These are phyloP conservation scores for Leucozona laternaria DNA, from an alignment of 2,888 invertebrate genomes.

Conservation along the genomic window DNA sequence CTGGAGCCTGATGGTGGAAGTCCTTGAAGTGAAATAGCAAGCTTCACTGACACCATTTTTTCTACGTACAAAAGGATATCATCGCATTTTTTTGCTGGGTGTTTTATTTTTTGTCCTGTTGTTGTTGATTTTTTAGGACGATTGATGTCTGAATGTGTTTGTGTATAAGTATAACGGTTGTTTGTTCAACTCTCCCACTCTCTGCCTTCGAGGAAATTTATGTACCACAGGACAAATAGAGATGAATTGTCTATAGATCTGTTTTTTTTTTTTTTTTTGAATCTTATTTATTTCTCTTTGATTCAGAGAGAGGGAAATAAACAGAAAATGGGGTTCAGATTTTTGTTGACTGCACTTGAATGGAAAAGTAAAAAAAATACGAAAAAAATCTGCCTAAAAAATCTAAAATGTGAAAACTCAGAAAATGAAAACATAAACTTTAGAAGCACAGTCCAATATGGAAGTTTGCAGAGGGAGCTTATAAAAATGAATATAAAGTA, in stretches of 20 bases:
- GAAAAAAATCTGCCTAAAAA: not conserved
- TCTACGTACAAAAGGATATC: conserved; percentile 32
- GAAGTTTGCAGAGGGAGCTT: not conserved
- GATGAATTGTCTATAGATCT: conserved; percentile 30
- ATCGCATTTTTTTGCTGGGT: conserved; percentile 11
- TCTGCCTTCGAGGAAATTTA: conserved; percentile 29
- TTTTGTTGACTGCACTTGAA: conserved; percentile 18
- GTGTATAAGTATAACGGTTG: not conserved
- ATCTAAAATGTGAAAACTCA: not conserved
- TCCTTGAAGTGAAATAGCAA: conserved; percentile 38
- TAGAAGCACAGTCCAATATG: not conserved
- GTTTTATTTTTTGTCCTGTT: not conserved
- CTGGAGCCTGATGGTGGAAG: conserved; percentile 8
- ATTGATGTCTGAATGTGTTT: conserved; percentile 19
- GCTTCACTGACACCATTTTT: conserved; percentile 37
- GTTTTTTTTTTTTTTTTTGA: not conserved
- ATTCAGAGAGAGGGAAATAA: not conserved
- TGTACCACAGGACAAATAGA: conserved; percentile 43
- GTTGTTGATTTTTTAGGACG: not conserved
- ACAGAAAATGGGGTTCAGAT: conserved; percentile 6
- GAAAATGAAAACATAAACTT: not conserved
- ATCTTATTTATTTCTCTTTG: conserved; percentile 1
- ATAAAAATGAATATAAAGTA: not conserved
- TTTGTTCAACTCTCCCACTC: conserved; percentile 43
- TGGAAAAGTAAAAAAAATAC: not conserved